Evolutionary conservation across 2,888 invertebrate species (phyloP).

Genomic region (Netelia inedita): DNA sequence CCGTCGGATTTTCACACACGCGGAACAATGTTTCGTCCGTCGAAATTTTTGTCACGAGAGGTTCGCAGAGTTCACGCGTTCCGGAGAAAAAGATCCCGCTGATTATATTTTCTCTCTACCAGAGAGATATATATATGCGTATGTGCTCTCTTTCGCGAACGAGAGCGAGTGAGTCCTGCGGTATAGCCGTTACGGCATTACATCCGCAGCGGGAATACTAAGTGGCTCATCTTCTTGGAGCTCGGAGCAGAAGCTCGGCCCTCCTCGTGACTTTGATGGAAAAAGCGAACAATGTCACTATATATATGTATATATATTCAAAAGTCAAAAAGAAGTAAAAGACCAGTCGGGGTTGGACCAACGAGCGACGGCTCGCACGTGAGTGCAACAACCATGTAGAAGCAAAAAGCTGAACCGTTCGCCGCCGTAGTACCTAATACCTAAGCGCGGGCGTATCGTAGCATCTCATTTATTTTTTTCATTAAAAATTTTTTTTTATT

Average conservation of each 20-base stretch:
- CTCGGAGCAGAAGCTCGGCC: slow-evolving; percentile 53
- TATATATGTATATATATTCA: slow-evolving; percentile 14
- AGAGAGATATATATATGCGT: neutral
- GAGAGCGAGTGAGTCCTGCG: slow-evolving; percentile 18
- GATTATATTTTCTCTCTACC: slow-evolving; percentile 20
- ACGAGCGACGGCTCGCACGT: slow-evolving; percentile 47
- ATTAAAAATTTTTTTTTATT: slow-evolving; percentile 16
- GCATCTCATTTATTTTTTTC: slow-evolving; percentile 40
- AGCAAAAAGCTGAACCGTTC: slow-evolving; percentile 56
- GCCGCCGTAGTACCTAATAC: slow-evolving; percentile 55
- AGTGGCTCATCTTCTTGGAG: slow-evolving; percentile 73
- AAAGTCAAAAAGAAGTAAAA: slow-evolving; percentile 28
- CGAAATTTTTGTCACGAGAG: slow-evolving; percentile 39
- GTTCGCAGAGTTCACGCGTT: slow-evolving; percentile 49
- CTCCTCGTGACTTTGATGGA: slow-evolving; percentile 63
- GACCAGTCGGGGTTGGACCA: slow-evolving; percentile 37
- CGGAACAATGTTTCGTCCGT: neutral
- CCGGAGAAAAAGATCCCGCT: slow-evolving; percentile 11
- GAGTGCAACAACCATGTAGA: slow-evolving; percentile 50
- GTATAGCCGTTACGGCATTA: slow-evolving; percentile 62
- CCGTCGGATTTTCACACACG: neutral
- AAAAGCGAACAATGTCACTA: slow-evolving; percentile 46
- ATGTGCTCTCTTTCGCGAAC: neutral
- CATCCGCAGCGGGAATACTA: slow-evolving; percentile 71
- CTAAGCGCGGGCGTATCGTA: slow-evolving; percentile 34